A percentile compares a stretch with the other conserved stretches of the same genome.
Conservation (phyloP, 2,113 vertebrate genomes). For the Neotoma lepida region DNA sequence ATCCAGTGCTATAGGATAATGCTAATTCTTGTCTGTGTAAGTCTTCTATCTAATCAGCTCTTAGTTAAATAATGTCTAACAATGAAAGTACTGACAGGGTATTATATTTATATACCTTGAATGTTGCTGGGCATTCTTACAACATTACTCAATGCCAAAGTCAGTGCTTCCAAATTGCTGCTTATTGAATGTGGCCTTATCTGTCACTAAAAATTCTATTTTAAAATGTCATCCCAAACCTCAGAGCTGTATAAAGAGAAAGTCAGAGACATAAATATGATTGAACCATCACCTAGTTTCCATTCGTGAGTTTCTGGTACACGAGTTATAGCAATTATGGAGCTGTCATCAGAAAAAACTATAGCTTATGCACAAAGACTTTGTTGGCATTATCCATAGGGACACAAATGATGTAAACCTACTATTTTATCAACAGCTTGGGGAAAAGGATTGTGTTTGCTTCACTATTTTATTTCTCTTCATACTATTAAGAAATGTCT, state of each 20-base stretch:
- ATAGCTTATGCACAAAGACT: neutral
- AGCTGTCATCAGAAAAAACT: neutral
- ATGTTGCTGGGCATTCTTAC: neutral
- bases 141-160: neutral
- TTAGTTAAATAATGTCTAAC: neutral
- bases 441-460: neutral
- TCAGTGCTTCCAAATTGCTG: neutral
- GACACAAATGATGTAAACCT: neutral
- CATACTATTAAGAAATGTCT: neutral
- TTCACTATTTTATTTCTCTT: neutral
- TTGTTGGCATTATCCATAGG: neutral
- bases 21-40: slow-evolving; percentile 4
- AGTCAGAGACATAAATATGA: neutral
- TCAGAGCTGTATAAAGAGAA: neutral
- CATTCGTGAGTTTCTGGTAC: neutral
- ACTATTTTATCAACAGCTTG: slow-evolving; percentile 7
- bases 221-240: neutral
- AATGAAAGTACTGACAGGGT: neutral
- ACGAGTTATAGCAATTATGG: neutral
- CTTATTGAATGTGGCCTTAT: neutral
- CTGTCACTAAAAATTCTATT: neutral
- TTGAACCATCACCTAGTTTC: neutral
- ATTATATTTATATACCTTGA: neutral
- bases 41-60: neutral
- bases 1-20: neutral